Conservation (phyloP, 2,797 vertebrate genomes). For the Lateolabrax maculatus region DNA sequence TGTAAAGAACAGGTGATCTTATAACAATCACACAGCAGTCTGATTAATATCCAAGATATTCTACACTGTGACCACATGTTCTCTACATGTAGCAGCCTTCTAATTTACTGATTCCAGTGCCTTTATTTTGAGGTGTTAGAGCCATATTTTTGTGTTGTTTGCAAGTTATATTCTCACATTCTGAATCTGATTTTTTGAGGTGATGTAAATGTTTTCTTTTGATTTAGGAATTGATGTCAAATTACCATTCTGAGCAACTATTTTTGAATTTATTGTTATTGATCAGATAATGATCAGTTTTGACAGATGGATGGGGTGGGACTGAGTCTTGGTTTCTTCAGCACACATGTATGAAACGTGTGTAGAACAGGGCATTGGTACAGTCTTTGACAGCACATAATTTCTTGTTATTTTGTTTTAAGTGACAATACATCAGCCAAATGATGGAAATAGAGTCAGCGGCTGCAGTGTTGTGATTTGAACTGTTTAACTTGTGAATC, state of each 20-base stretch:
- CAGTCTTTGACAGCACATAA: background rate
- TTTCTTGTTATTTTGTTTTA: too few relatives aligned
- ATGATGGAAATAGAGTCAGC: background rate
- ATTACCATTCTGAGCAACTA: background rate
- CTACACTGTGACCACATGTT: background rate
- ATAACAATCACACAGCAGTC: background rate
- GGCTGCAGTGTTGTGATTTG: background rate
- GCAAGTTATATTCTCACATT: too few relatives aligned
- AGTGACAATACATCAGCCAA: too few relatives aligned
- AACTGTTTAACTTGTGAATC: too few relatives aligned
- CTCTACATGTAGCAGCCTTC: background rate
- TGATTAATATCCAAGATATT: background rate
- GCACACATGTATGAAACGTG: too few relatives aligned
- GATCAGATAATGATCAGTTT: background rate
- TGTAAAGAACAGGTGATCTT: background rate
- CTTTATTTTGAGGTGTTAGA: background rate
- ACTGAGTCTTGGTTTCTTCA: too few relatives aligned
- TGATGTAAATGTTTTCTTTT: background rate
- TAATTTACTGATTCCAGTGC: background rate
- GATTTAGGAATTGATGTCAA: background rate
- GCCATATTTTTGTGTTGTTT: too few relatives aligned
- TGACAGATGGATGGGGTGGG: background rate
- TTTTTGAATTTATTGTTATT: background rate
- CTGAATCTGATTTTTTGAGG: too few relatives aligned
- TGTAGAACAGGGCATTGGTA: too few relatives aligned